These are phyloP conservation scores for Malacosoma neustria DNA, from an alignment of 2,888 invertebrate species.

Conservation along the genomic window DNA sequence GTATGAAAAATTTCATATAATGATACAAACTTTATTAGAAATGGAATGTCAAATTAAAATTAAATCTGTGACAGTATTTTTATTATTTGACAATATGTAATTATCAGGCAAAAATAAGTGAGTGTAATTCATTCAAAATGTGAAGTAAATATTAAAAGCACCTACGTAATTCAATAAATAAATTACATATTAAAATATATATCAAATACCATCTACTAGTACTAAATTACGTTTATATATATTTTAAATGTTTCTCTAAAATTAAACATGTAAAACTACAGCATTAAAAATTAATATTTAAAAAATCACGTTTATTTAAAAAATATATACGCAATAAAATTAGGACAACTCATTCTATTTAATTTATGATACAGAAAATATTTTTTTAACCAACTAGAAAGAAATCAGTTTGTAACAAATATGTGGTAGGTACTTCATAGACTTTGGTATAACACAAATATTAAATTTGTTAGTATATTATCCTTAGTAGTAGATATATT, in stretches of 20 bases:
- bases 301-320: too few relatives aligned
- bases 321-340: too few relatives aligned
- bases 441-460: too few relatives aligned
- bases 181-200: not conserved
- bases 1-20: not conserved
- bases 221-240: not conserved
- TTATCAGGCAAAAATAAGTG: not conserved
- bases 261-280: not conserved
- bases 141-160: not conserved
- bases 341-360: too few relatives aligned
- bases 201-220: not conserved
- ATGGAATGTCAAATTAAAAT: slow-evolving; percentile 27
- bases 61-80: too few relatives aligned
- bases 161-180: not conserved
- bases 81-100: too few relatives aligned
- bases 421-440: too few relatives aligned
- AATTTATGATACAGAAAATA: too few relatives aligned
- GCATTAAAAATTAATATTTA: not conserved
- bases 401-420: too few relatives aligned
- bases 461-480: too few relatives aligned
- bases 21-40: slow-evolving; percentile 4
- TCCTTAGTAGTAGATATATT: too few relatives aligned
- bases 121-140: not conserved
- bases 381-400: too few relatives aligned
- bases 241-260: not conserved